Base-by-base conservation (phyloP, 2,113 vertebrate genomes). In the Bucco capensis region DNA sequence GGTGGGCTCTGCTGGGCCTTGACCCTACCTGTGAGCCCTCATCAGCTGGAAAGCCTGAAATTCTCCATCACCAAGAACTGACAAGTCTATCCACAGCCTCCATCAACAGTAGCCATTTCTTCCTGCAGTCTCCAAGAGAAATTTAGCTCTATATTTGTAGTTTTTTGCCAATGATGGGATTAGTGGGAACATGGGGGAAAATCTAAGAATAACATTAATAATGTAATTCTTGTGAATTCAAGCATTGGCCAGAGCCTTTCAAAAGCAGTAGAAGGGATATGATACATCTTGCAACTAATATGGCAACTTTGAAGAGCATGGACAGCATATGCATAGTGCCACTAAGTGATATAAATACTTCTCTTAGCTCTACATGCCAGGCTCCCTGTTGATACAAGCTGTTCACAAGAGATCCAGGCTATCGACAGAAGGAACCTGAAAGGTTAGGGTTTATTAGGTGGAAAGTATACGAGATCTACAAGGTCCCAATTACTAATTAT, bases 381-480 rank as follows among this genome's bases (percentile, higher is more conserved):
- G 64, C 19, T 91, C 71, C 82, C 85, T 76, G 47, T 58, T 58
- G 88, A 70, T 65, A 50, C 70, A 91, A 93, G 82, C 79, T 91
- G 94, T 62, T 89, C 51, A 74, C 62, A 49, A 66, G 75, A 83
- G 60, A 89, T 73, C 60, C 60, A 80, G 64, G 27, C 78, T 80
- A 38, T 1, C 79, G 62, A 65, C 25, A 85, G 58, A 87, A 92
- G 50, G 58, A 93, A 79, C 25, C 54, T 14, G 25, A 83, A 90
- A 89, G 56, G 47, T 85, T 85, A 66, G 14, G 17, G 5, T 14
- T 62, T 65, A 92, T 90, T 50, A 87, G 28, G 40, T 35, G 30
- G 30, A 60, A 94, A 37, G 19, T 47, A n/a, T 53, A 54, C 0
- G 1, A 78, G 5, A 7, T 71, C 35, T 71, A 12, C 28, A 75